A percentile compares a stretch with the other conserved stretches of the same genome.
These are phyloP conservation scores for Ceyx erithaca DNA, from an alignment of 2,797 vertebrate species.

Conservation along the genomic window DNA sequence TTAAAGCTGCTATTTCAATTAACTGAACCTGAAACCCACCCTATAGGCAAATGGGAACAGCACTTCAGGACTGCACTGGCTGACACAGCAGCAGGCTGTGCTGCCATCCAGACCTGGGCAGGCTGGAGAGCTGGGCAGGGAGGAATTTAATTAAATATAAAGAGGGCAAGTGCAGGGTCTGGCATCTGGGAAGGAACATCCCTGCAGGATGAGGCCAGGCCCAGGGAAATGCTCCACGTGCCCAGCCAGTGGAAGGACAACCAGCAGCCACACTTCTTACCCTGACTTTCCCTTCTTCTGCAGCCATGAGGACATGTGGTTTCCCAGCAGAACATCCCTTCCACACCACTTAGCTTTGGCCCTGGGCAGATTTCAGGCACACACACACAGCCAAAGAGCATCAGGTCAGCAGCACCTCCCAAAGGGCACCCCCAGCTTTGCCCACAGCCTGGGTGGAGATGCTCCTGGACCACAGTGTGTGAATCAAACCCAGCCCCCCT, in stretches of 20 bases:
- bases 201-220: background rate
- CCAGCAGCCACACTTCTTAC: fast-evolving
- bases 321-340: background rate
- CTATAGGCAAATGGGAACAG: fast-evolving
- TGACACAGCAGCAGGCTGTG: too few relatives aligned
- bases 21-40: background rate
- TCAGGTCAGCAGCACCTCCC: background rate
- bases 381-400: fast-evolving
- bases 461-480: fast-evolving
- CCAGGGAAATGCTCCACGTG: background rate
- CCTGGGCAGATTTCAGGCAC: background rate
- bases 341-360: background rate
- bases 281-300: background rate
- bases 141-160: too few relatives aligned
- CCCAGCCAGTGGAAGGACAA: background rate
- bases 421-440: background rate
- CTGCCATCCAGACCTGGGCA: too few relatives aligned
- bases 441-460: fast-evolving
- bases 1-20: background rate
- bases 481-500: background rate
- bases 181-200: too few relatives aligned
- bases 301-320: background rate
- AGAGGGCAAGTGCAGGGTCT: too few relatives aligned
- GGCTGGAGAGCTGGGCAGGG: too few relatives aligned
- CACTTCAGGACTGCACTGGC: background rate